Conservation (phyloP, 2,888 invertebrate genomes). For the Carcina quercana region DNA sequence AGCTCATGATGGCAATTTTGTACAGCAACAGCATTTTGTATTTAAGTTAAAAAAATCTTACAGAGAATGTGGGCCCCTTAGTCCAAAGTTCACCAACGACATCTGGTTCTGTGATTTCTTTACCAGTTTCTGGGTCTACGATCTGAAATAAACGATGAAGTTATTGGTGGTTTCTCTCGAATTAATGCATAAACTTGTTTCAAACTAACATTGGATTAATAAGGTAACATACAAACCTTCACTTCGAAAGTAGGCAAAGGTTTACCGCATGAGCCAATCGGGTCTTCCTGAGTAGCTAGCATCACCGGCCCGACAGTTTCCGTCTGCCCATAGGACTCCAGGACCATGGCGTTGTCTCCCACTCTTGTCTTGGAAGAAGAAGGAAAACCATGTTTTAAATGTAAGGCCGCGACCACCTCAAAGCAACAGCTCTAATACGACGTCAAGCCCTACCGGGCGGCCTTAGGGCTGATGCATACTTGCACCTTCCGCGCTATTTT, state of each 20-base stretch:
- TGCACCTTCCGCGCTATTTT: too few species aligned
- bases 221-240: conserved; percentile 29
- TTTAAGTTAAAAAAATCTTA: conserved; percentile 23
- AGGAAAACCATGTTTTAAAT: too few species aligned
- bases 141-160: neutral
- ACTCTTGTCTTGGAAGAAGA: conserved; percentile 32
- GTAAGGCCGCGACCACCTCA: too few species aligned
- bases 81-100: conserved; percentile 42
- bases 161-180: neutral
- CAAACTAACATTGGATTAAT: too few species aligned
- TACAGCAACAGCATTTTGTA: neutral
- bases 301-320: conserved; percentile 40
- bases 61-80: conserved; percentile 35
- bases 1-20: neutral
- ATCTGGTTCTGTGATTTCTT: conserved; percentile 41
- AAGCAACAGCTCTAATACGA: too few species aligned
- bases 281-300: conserved; percentile 23
- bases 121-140: conserved; percentile 34
- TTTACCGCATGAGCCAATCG: conserved; percentile 37
- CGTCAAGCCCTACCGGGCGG: too few species aligned
- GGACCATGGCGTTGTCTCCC: conserved; percentile 17
- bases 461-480: too few species aligned
- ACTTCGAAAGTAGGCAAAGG: conserved; percentile 13
- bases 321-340: conserved; percentile 43
- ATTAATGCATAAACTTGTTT: too few species aligned